Percentiles rank a stretch among this genome's conserved stretches.
phyloP scores from a whole-genome alignment of 2,797 vertebrate genomes.

The Sebastes kiyomatsui region DNA sequence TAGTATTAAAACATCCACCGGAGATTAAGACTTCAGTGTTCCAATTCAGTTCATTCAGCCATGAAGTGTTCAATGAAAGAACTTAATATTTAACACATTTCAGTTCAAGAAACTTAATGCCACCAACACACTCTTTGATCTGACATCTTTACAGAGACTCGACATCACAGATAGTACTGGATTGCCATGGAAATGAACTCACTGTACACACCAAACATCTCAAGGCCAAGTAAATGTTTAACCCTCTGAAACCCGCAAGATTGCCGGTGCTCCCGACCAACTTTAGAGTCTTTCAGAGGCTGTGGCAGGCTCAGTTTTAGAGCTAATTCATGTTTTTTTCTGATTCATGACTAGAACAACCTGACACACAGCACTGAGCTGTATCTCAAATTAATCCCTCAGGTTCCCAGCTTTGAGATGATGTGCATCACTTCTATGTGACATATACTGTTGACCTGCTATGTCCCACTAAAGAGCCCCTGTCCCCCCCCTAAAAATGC shows the following conservation, averaged over 20 bases:
- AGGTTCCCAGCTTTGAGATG: not conserved
- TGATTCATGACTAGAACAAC: not conserved
- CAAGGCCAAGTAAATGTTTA: not conserved
- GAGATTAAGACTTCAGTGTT: not conserved
- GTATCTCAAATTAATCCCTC: not conserved
- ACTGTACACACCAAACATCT: not conserved
- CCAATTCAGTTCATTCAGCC: slow-evolving; percentile 6
- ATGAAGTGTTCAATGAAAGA: not conserved
- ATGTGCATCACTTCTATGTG: not conserved
- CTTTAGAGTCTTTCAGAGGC: not conserved
- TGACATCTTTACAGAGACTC: not conserved
- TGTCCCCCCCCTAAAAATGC: not conserved
- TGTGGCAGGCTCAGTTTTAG: not conserved
- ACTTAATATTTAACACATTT: not conserved
- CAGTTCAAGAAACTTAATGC: not conserved
- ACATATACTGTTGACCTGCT: not conserved
- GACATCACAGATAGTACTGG: not conserved
- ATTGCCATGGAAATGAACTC: not conserved
- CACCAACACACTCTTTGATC: not conserved
- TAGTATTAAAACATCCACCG: not conserved
- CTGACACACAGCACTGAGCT: not conserved
- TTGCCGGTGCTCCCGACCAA: not conserved
- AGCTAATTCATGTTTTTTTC: not conserved
- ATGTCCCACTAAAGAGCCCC: too few relatives aligned
- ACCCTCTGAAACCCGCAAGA: too few relatives aligned